phyloP scores from a whole-genome alignment of 2,113 vertebrate genomes.

The Sprattus sprattus region DNA sequence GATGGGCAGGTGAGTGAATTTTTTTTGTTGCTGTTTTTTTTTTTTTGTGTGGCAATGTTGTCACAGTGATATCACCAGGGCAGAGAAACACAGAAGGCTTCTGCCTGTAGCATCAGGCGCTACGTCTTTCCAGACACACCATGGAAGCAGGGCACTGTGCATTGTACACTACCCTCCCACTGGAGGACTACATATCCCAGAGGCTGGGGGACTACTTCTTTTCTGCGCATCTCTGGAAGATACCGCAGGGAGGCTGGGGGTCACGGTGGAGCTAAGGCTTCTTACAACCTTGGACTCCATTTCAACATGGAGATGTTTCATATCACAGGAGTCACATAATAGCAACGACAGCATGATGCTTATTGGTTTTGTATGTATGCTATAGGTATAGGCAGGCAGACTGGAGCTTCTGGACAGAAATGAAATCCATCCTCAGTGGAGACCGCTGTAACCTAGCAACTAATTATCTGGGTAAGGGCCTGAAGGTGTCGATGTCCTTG shows the following conservation, averaged over 20 bases:
- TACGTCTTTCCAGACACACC: neutral
- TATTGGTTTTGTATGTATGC: neutral
- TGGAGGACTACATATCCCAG: too few species aligned
- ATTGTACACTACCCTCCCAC: neutral
- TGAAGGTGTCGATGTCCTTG: neutral
- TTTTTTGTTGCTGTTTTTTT: neutral
- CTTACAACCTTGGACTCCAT: too few species aligned
- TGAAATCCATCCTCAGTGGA: neutral
- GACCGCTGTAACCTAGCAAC: neutral
- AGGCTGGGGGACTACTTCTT: too few species aligned
- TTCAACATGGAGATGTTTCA: neutral
- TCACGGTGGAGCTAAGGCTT: too few species aligned
- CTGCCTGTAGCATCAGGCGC: neutral
- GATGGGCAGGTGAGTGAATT: neutral
- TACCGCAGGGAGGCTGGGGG: too few species aligned
- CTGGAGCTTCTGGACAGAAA: neutral
- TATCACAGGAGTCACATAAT: neutral
- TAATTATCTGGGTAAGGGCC: neutral
- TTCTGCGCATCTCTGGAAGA: too few species aligned
- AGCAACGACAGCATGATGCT: neutral
- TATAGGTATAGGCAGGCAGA: neutral
- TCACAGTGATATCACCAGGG: constrained; percentile 3
- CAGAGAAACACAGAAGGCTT: neutral
- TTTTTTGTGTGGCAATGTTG: neutral
- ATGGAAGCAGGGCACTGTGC: neutral